phyloP scores from a whole-genome alignment of 2,113 vertebrate genomes.

The Macrotis lagotis region DNA sequence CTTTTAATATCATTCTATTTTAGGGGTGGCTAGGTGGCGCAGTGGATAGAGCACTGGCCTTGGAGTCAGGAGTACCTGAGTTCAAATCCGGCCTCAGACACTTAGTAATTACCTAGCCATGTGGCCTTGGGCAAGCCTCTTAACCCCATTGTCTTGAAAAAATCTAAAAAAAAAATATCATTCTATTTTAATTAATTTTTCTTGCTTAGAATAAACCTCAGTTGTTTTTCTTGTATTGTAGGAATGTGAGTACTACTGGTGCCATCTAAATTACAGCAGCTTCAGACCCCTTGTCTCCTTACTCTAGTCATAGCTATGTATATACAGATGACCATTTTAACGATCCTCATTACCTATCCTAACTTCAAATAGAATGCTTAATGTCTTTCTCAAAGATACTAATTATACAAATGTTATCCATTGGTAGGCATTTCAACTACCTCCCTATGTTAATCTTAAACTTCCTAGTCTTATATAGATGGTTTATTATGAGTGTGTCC shows the following conservation, averaged over 20 bases:
- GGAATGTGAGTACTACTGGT: background rate
- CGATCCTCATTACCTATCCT: background rate
- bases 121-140: too few species aligned
- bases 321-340: background rate
- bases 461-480: background rate
- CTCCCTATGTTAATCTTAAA: background rate
- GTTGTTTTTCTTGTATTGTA: background rate
- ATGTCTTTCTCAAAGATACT: background rate
- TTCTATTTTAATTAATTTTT: background rate
- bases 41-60: too few species aligned
- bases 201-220: background rate
- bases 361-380: background rate
- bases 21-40: too few species aligned
- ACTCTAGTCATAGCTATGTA: background rate
- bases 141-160: too few species aligned
- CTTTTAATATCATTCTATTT: background rate
- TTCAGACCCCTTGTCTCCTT: background rate
- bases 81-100: too few species aligned
- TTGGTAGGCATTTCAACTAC: background rate
- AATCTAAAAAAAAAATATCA: too few species aligned
- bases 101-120: too few species aligned
- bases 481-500: background rate
- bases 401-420: background rate
- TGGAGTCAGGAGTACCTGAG: too few species aligned
- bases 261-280: background rate